Evolutionary conservation across 2,888 invertebrate genomes (phyloP).

Genomic region (Trilocha varians): DNA sequence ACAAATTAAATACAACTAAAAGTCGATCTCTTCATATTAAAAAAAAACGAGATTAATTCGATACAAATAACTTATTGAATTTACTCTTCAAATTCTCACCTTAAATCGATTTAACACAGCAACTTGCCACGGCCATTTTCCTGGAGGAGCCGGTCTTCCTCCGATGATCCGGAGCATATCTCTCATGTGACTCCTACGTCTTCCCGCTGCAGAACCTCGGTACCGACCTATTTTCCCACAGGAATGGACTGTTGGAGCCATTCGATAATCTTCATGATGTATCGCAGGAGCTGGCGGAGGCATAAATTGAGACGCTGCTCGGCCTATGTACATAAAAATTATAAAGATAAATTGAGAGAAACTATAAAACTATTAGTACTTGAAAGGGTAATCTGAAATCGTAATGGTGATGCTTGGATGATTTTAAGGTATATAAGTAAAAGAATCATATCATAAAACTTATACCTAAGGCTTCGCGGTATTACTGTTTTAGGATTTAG

Average conservation of each 20-base stretch:
- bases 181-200: constrained; percentile 50
- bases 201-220: constrained; percentile 31
- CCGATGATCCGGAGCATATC: constrained; percentile 89
- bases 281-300: constrained; percentile 38
- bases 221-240: constrained; percentile 51
- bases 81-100: too few relatives aligned
- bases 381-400: too few relatives aligned
- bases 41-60: not conserved
- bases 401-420: too few relatives aligned
- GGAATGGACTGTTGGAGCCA: constrained; percentile 20
- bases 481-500: too few relatives aligned
- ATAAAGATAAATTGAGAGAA: too few relatives aligned
- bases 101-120: constrained; percentile 88
- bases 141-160: constrained; percentile 83
- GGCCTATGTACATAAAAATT: not conserved
- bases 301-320: constrained; percentile 20
- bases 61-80: not conserved
- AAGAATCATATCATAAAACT: too few relatives aligned
- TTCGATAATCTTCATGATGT: constrained; percentile 41
- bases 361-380: too few relatives aligned
- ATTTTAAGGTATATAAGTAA: too few relatives aligned
- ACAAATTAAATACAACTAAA: too few relatives aligned
- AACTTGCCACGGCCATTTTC: constrained; percentile 97
- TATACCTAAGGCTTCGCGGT: too few relatives aligned
- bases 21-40: not conserved